phyloP scores from a whole-genome alignment of 2,797 vertebrate species.

The Phalloptychus januarius region DNA sequence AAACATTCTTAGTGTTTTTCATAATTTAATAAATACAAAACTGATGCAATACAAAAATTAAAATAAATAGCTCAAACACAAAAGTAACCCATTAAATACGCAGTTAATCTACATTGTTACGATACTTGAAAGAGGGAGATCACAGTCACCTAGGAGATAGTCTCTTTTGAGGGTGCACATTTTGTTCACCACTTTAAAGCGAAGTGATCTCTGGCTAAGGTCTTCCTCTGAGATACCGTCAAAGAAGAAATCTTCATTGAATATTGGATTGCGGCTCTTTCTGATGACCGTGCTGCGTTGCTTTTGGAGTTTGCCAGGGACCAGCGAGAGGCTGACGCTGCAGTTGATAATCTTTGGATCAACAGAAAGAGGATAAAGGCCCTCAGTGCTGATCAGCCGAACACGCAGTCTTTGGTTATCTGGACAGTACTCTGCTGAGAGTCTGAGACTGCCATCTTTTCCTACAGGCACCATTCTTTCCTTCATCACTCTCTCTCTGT shows the following conservation, averaged over 20 bases:
- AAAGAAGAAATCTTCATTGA: slow-evolving; percentile 94
- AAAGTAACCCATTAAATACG: slow-evolving; percentile 51
- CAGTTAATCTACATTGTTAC: slow-evolving; percentile 56
- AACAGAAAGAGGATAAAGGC: slow-evolving; percentile 77
- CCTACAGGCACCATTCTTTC: slow-evolving; percentile 78
- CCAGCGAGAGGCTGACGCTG: slow-evolving; percentile 85
- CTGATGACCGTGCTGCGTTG: slow-evolving; percentile 88
- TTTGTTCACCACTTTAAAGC: slow-evolving; percentile 88
- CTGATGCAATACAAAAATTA: slow-evolving; percentile 65
- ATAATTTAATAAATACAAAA: slow-evolving; percentile 77
- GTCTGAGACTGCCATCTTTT: slow-evolving; percentile 82
- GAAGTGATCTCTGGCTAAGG: slow-evolving; percentile 78
- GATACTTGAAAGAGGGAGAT: slow-evolving; percentile 79
- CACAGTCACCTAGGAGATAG: slow-evolving; percentile 80
- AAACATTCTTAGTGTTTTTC: slow-evolving; percentile 40
- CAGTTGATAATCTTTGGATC: slow-evolving; percentile 88
- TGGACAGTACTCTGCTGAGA: slow-evolving; percentile 85
- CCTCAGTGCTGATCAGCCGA: slow-evolving; percentile 88
- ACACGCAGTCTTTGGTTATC: slow-evolving; percentile 85
- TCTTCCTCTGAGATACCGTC: slow-evolving; percentile 85
- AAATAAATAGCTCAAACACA: slow-evolving; percentile 63
- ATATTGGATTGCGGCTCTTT: slow-evolving; percentile 88
- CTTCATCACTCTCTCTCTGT: slow-evolving; percentile 79
- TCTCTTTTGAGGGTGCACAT: slow-evolving; percentile 88
- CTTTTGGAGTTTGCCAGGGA: slow-evolving; percentile 85